These are phyloP conservation scores for Abscondita cerata DNA, from an alignment of 2,888 invertebrate genomes.

Conservation along the genomic window DNA sequence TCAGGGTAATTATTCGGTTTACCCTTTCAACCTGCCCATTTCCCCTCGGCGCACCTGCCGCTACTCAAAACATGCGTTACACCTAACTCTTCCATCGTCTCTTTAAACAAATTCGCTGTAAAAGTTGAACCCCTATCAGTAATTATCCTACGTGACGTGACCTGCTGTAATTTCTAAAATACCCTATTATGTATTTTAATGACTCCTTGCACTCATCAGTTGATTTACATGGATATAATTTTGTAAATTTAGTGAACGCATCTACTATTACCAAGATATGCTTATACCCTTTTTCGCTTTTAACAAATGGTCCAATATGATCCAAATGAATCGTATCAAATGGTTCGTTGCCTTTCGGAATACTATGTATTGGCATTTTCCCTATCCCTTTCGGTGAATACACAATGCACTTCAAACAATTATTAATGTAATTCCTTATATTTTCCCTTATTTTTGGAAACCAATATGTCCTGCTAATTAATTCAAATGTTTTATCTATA, in stretches of 20 bases:
- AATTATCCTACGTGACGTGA: neutral
- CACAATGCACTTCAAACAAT: neutral
- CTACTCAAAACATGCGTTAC: too few species aligned
- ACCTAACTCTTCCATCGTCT: too few species aligned
- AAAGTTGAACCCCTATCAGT: too few species aligned
- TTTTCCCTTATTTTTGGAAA: neutral
- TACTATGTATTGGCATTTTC: neutral
- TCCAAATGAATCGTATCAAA: neutral
- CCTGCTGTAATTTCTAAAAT: neutral
- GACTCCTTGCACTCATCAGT: neutral
- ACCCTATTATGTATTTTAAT: neutral
- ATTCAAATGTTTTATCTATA: neutral
- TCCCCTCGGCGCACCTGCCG: too few species aligned
- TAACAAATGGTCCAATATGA: neutral
- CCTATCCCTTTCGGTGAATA: neutral
- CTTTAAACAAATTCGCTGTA: too few species aligned
- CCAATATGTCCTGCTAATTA: neutral
- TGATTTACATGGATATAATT: neutral
- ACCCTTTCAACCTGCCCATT: too few species aligned
- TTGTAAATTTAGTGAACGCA: neutral
- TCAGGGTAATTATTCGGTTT: too few species aligned
- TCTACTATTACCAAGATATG: neutral
- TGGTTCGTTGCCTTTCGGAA: neutral
- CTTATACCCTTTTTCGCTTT: neutral
- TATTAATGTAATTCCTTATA: neutral